Percentiles rank a stretch among this genome's conserved stretches.
Conservation (phyloP, 2,888 invertebrate genomes). For the Microctonus brassicae region DNA sequence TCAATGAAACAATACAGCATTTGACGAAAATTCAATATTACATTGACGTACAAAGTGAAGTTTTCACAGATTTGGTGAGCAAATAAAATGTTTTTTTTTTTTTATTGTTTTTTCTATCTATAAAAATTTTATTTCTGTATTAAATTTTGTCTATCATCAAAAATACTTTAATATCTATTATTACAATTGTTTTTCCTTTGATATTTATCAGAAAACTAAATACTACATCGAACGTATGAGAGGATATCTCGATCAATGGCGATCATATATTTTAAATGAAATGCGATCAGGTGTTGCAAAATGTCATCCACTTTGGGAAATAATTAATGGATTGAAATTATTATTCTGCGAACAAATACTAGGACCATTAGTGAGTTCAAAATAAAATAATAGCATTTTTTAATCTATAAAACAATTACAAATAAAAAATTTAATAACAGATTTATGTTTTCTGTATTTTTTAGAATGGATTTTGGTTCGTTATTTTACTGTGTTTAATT, state of each 20-base stretch:
- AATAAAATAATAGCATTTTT: background rate
- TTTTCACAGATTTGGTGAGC: slow-evolving; percentile 78
- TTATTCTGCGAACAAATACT: slow-evolving; percentile 76
- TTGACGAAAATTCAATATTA: slow-evolving; percentile 84
- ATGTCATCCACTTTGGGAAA: slow-evolving; percentile 81
- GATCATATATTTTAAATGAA: slow-evolving; percentile 76
- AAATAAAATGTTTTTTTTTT: background rate
- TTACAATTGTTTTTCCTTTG: background rate
- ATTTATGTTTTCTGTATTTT: slow-evolving; percentile 28
- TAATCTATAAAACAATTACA: background rate
- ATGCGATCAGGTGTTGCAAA: slow-evolving; percentile 77
- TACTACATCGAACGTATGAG: slow-evolving; percentile 74
- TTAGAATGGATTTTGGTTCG: slow-evolving; percentile 81
- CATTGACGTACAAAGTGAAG: slow-evolving; percentile 79
- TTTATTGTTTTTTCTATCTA: too few species aligned
- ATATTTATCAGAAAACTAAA: slow-evolving; percentile 73
- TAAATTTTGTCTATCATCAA: slow-evolving; percentile 16
- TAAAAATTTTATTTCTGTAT: background rate
- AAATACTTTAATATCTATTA: too few species aligned
- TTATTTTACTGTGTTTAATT: slow-evolving; percentile 73
- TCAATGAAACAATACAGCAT: slow-evolving; percentile 81
- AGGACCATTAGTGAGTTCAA: slow-evolving; percentile 74
- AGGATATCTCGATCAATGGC: slow-evolving; percentile 78
- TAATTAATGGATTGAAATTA: slow-evolving; percentile 77
- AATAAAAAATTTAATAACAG: background rate